A percentile compares a stretch with the other conserved stretches of the same genome.
Evolutionary conservation across 2,888 invertebrate genomes (phyloP).

Genomic region (Lissocephala sabroskyi): DNA sequence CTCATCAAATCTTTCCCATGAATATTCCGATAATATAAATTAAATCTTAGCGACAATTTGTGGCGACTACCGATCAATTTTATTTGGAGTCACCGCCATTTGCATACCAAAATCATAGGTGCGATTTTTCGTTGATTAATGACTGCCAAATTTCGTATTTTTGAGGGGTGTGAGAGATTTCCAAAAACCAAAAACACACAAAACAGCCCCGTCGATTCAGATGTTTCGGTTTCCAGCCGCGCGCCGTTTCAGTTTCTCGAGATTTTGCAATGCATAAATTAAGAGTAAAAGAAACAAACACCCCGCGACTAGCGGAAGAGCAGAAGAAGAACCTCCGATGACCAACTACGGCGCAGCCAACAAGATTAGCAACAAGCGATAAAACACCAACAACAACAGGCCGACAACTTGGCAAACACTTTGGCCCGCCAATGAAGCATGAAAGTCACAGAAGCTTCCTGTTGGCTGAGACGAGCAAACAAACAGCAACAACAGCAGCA

Average conservation of each 20-base stretch:
- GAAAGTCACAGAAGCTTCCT: slow-evolving; percentile 40
- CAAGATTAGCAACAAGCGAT: slow-evolving; percentile 40
- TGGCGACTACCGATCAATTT: too few species aligned
- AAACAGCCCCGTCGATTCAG: too few species aligned
- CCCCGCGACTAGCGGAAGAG: slow-evolving; percentile 35
- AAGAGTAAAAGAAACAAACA: slow-evolving; percentile 23
- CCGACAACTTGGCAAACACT: slow-evolving; percentile 4
- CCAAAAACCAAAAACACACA: too few species aligned
- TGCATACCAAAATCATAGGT: too few species aligned
- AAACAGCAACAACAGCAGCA: slow-evolving; percentile 6
- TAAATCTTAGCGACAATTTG: too few species aligned
- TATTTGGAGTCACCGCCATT: too few species aligned
- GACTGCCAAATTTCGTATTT: background rate
- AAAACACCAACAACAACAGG: slow-evolving; percentile 6
- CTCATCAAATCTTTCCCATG: too few species aligned
- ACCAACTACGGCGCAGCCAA: slow-evolving; percentile 41
- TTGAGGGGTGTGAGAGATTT: background rate
- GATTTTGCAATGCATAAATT: slow-evolving; percentile 51
- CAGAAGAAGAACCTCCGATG: too few species aligned
- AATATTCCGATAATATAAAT: too few species aligned
- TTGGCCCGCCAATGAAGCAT: slow-evolving; percentile 46
- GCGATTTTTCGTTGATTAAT: background rate
- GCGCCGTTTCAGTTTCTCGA: background rate
- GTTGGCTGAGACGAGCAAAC: slow-evolving; percentile 4
- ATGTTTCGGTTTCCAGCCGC: too few species aligned